Evolutionary conservation across 1,140 invertebrate genomes (phyloP).

Genomic region (Melanaphis sacchari): DNA sequence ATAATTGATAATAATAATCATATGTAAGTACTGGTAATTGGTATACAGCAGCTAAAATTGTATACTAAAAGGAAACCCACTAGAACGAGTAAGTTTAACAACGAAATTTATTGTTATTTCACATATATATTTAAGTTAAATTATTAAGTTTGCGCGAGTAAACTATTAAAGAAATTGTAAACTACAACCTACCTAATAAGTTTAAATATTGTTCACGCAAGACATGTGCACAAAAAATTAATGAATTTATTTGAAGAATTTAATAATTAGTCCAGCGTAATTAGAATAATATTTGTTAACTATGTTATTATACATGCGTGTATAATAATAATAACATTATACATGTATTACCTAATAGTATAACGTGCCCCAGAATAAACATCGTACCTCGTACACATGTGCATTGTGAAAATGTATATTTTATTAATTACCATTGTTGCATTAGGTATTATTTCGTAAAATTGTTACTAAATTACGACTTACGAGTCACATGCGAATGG

Average conservation of each 20-base stretch:
- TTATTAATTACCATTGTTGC: background rate
- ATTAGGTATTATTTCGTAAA: background rate
- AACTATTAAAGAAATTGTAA: background rate
- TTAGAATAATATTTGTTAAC: background rate
- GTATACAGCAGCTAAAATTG: background rate
- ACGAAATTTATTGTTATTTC: background rate
- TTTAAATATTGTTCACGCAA: background rate
- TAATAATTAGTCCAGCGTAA: background rate
- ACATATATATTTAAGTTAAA: background rate
- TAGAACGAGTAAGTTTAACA: background rate
- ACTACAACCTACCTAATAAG: background rate
- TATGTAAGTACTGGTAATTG: background rate
- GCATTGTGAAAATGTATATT: background rate
- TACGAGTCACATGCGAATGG: background rate
- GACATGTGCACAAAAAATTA: background rate
- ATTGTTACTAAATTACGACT: background rate
- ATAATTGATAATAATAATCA: background rate
- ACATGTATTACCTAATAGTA: background rate
- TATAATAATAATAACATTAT: background rate
- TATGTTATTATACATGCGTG: background rate
- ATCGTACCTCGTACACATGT: background rate
- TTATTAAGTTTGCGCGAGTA: background rate
- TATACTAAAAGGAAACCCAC: background rate
- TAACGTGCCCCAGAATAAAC: background rate
- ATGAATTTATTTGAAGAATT: constrained; percentile 1